These are phyloP conservation scores for Melanaphis sacchari DNA, from an alignment of 1,140 invertebrate species.

Conservation along the genomic window DNA sequence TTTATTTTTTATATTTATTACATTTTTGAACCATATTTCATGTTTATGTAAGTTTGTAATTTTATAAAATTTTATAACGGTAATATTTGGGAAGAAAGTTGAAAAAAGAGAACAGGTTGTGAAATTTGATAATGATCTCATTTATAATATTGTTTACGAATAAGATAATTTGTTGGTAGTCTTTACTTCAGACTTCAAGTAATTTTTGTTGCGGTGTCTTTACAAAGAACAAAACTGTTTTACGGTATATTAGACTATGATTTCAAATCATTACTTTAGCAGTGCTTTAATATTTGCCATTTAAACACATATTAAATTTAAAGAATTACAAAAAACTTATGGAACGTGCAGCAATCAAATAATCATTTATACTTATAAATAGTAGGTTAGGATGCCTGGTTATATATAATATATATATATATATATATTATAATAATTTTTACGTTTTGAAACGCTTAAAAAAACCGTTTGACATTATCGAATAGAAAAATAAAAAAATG, in stretches of 20 bases:
- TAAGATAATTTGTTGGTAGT: not conserved
- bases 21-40: not conserved
- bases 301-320: not conserved
- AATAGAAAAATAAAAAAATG: not conserved
- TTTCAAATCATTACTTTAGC: not conserved
- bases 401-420: not conserved
- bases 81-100: not conserved
- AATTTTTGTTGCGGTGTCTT: not conserved
- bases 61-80: not conserved
- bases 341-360: not conserved
- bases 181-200: not conserved
- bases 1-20: not conserved
- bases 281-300: not conserved
- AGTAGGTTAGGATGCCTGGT: not conserved
- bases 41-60: not conserved
- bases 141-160: not conserved
- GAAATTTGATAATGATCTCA: not conserved
- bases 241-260: not conserved
- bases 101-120: not conserved
- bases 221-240: not conserved
- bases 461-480: not conserved
- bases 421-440: not conserved
- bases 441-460: not conserved
- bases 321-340: not conserved
- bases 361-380: conserved; percentile 3